Evolutionary conservation across 2,888 invertebrate species (phyloP).

Genomic region (Dyspetes luteomarginatus): DNA sequence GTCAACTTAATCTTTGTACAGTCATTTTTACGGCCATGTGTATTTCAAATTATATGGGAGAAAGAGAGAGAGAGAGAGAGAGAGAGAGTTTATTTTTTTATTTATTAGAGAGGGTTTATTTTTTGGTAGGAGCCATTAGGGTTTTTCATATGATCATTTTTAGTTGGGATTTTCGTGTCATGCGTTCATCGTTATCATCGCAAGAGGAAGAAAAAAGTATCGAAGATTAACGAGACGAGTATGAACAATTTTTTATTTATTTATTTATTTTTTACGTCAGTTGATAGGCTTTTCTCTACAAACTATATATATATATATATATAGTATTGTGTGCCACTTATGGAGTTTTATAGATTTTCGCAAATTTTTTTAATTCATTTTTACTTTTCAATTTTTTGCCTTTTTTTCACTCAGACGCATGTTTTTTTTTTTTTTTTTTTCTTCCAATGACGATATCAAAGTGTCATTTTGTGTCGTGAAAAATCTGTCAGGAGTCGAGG

Average conservation of each 20-base stretch:
- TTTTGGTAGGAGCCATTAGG: constrained; percentile 18
- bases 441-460: too few species aligned
- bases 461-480: background rate
- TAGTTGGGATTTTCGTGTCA: background rate
- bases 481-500: background rate
- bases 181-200: background rate
- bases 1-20: constrained; percentile 52
- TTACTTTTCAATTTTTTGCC: background rate
- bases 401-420: background rate
- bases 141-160: background rate
- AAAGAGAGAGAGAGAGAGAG: constrained; percentile 4
- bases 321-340: too few species aligned
- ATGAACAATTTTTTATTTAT: constrained; percentile 31
- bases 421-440: background rate
- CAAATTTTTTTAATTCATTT: constrained; percentile 21
- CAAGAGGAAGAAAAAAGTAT: constrained; percentile 35
- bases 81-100: background rate
- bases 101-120: background rate
- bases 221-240: constrained; percentile 43
- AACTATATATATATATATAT: too few species aligned
- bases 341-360: too few species aligned
- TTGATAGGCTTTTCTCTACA: constrained; percentile 11
- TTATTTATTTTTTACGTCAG: background rate
- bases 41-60: constrained; percentile 35
- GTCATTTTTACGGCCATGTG: constrained; percentile 44